phyloP scores from a whole-genome alignment of 2,797 vertebrate genomes.

The Melanogrammus aeglefinus region DNA sequence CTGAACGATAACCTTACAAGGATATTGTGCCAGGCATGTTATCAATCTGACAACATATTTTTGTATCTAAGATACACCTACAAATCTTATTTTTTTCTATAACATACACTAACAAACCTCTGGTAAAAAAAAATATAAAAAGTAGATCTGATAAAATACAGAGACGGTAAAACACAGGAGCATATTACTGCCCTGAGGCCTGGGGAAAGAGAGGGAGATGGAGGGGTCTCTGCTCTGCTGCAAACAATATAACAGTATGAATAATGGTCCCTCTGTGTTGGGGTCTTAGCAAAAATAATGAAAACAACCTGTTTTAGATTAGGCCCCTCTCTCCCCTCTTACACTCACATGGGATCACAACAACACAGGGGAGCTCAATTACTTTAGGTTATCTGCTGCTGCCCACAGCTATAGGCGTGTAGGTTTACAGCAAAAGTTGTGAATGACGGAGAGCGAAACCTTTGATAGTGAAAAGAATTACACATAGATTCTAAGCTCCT shows the following conservation, averaged over 20 bases:
- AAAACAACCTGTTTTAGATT: constrained; percentile 71
- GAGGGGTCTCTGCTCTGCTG: constrained; percentile 58
- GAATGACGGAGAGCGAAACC: constrained; percentile 24
- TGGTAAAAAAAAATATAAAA: neutral
- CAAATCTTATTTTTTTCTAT: neutral
- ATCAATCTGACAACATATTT: neutral
- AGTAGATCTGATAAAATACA: constrained; percentile 32
- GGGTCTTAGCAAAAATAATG: constrained; percentile 67
- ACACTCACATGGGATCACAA: constrained; percentile 30
- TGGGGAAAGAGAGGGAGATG: constrained; percentile 36
- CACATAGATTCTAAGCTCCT: neutral
- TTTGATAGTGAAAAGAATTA: constrained; percentile 26
- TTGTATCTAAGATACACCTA: neutral
- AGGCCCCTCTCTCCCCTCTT: constrained; percentile 32
- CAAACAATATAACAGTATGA: constrained; percentile 71
- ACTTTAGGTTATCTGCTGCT: constrained; percentile 47
- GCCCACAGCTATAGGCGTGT: constrained; percentile 25
- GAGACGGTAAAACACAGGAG: constrained; percentile 27
- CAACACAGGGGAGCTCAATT: constrained; percentile 35
- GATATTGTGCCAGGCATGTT: neutral
- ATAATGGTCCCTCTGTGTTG: constrained; percentile 61
- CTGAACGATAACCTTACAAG: neutral
- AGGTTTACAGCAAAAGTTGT: constrained; percentile 22
- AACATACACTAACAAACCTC: neutral
- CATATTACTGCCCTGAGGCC: constrained; percentile 17